These are phyloP conservation scores for Bungarus multicinctus DNA, from an alignment of 2,113 vertebrate species.

Conservation along the genomic window DNA sequence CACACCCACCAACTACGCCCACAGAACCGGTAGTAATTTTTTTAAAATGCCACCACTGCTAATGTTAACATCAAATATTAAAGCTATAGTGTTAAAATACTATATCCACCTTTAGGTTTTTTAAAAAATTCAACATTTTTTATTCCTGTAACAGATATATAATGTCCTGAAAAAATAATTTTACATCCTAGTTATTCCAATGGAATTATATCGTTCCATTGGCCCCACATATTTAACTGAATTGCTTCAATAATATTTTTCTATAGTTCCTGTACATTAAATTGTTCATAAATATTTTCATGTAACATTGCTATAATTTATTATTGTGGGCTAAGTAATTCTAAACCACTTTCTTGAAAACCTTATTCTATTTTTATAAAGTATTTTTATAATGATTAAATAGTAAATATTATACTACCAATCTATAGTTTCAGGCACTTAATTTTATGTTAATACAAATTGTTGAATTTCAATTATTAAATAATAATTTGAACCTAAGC, in stretches of 20 bases:
- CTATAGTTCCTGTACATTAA: neutral
- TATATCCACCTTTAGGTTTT: neutral
- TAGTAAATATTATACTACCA: neutral
- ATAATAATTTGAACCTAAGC: too few relatives aligned
- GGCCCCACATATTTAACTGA: neutral
- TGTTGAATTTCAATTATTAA: neutral
- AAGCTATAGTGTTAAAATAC: neutral
- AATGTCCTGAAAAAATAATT: neutral
- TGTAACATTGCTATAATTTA: neutral
- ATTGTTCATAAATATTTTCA: neutral
- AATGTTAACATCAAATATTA: conserved; percentile 10
- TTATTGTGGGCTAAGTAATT: neutral
- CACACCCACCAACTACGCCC: too few relatives aligned
- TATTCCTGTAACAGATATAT: neutral
- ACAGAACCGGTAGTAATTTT: too few relatives aligned
- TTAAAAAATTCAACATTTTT: neutral
- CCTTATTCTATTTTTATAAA: neutral
- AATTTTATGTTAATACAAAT: neutral
- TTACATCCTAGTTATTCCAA: neutral
- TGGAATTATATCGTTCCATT: neutral
- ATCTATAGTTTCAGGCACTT: neutral
- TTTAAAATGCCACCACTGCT: neutral
- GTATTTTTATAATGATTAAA: neutral
- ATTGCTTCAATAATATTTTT: neutral
- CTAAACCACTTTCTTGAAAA: neutral